Evolutionary conservation across 2,797 vertebrate genomes (phyloP).

Genomic region (Enteromius argenteus): DNA sequence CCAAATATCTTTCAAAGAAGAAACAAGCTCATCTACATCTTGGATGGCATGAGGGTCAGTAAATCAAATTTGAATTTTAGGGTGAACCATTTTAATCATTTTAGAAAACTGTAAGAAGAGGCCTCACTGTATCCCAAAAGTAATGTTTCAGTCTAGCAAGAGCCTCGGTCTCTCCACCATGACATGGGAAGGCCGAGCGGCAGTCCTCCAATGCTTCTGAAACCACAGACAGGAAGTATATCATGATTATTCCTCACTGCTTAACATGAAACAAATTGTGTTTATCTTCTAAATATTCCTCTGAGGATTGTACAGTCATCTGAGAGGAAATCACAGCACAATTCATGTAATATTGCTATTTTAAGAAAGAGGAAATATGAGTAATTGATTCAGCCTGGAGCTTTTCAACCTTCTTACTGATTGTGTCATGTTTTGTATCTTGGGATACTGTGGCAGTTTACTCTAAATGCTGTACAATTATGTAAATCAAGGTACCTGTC

Average conservation of each 20-base stretch:
- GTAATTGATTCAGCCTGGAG: not conserved
- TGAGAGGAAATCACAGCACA: slow-evolving; percentile 23
- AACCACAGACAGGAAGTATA: slow-evolving; percentile 50
- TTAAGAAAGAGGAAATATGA: slow-evolving; percentile 4
- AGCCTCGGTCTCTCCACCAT: slow-evolving; percentile 83
- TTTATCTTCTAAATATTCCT: not conserved
- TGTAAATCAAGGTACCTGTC: slow-evolving; percentile 69
- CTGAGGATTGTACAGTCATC: slow-evolving; percentile 37
- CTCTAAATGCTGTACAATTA: not conserved
- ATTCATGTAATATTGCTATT: not conserved
- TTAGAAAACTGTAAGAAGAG: not conserved
- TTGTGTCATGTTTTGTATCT: not conserved
- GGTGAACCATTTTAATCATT: not conserved
- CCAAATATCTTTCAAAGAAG: not conserved
- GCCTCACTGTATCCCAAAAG: slow-evolving; percentile 86
- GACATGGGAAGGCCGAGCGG: slow-evolving; percentile 82
- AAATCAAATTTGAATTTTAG: not conserved
- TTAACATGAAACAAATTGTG: not conserved
- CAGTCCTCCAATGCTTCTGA: slow-evolving; percentile 78
- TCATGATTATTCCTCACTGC: slow-evolving; percentile 3
- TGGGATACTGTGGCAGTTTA: not conserved
- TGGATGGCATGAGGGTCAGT: not conserved
- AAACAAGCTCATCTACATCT: not conserved
- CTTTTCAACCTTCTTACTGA: not conserved
- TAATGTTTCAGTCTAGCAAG: slow-evolving; percentile 83